phyloP scores from a whole-genome alignment of 2,113 vertebrate genomes.

The Tinamus guttatus region DNA sequence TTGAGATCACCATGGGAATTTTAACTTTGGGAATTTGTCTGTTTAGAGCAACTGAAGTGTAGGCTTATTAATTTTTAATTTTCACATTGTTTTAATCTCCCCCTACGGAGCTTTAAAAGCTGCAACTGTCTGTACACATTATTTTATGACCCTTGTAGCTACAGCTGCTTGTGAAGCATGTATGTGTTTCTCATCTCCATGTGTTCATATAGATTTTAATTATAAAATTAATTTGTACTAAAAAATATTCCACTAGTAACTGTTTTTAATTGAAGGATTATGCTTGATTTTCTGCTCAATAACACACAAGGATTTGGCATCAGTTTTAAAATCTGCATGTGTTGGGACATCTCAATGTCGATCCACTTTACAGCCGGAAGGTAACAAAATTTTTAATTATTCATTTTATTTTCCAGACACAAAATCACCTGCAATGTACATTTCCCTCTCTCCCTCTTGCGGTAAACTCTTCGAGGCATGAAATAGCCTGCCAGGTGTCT shows the following conservation, averaged over 20 bases:
- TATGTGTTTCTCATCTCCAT: neutral
- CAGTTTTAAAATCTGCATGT: constrained; percentile 33
- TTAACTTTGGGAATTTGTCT: neutral
- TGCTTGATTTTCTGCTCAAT: neutral
- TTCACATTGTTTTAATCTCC: constrained; percentile 14
- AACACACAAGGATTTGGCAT: neutral
- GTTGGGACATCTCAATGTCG: constrained; percentile 24
- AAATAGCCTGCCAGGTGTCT: constrained; percentile 81
- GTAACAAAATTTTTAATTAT: constrained; percentile 59
- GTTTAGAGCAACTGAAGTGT: neutral
- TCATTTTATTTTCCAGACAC: constrained; percentile 70
- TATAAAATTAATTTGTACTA: constrained; percentile 11
- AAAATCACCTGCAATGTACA: constrained; percentile 65
- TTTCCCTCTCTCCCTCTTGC: constrained; percentile 63
- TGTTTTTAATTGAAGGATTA: constrained; percentile 3
- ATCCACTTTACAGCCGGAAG: constrained; percentile 37
- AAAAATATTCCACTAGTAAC: neutral
- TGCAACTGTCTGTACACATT: neutral
- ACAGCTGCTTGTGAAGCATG: neutral
- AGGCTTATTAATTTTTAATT: constrained; percentile 43
- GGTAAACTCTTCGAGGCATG: constrained; percentile 81
- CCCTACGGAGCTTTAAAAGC: neutral
- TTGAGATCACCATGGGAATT: neutral
- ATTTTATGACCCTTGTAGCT: constrained; percentile 16
- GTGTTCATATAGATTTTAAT: constrained; percentile 11